Evolutionary conservation across 2,888 invertebrate species (phyloP), one percentile per base, ranked within the genome.

Genomic region (Stenotaenia linearis): DNA sequence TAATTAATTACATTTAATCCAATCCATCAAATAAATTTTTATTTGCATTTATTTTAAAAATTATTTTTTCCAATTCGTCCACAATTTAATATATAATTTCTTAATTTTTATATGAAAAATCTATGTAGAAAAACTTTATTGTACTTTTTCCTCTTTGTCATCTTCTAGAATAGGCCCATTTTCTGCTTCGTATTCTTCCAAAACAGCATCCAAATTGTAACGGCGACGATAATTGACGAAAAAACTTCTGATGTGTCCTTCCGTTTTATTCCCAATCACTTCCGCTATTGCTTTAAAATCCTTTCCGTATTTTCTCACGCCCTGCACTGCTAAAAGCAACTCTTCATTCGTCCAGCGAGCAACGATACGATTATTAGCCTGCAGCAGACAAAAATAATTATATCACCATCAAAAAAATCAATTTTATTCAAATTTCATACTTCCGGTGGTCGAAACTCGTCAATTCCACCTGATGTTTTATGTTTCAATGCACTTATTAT

Each of bases 231-330:
- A 94, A 85, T 94, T 96, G 9, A 94, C 90, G 87, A 95, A 98
- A 88, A 97, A 98, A 77, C 92, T 92, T 82, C 96, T 92, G 75
- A 98, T 90, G 86, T 97, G 97, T 77, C 93, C 91, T 87, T 97
- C 97, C 0, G 94, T 96, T 89, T 98, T 98, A 78, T 96, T 98
- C 81, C 96, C 96, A 82, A 98, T 90, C 12, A 96, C 92, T 86
- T 97, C 97, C 18, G 98, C 96, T 83, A 98, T 97, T 35, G 96
- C 95, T 88, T 94, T 91, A 86, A 94, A 96, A 86, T 96, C 93
- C 88, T 93, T 93, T 56, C 90, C 90, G 85, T 89, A 90, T 82
- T 88, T 88, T 32, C 90, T 85, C 32, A 90, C 88, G 80, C 92
- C 97, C 85, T 96, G 94, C 40, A 97, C 94, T 21, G 96, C 97